Conservation (phyloP, 2,888 invertebrate species). For the Xylocampa areola region DNA sequence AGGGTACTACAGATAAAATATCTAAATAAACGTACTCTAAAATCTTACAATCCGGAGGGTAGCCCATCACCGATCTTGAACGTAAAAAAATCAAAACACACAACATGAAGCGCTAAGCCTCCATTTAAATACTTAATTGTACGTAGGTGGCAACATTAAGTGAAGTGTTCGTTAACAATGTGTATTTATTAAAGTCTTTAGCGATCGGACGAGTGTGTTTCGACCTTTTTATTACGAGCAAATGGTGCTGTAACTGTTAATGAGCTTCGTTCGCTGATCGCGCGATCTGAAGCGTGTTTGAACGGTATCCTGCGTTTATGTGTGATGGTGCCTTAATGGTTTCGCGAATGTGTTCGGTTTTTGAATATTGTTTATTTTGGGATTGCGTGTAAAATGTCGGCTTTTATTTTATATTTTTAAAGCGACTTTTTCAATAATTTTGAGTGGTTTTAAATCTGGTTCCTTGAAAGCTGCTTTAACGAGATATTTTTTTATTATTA, state of each 20-base stretch:
- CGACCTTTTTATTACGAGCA: conserved; percentile 64
- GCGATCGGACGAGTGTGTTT: conserved; percentile 57
- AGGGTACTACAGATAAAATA: background rate
- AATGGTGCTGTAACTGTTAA: conserved; percentile 69
- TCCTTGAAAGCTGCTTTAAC: too few relatives aligned
- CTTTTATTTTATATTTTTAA: conserved; percentile 1
- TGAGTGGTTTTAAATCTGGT: too few relatives aligned
- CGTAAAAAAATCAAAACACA: conserved; percentile 40
- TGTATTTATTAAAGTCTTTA: conserved; percentile 69
- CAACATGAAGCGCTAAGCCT: conserved; percentile 39
- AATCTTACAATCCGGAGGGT: conserved; percentile 5
- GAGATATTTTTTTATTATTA: too few relatives aligned
- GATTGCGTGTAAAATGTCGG: background rate
- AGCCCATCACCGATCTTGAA: conserved; percentile 19
- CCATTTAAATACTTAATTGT: conserved; percentile 76
- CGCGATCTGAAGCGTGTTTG: conserved; percentile 2
- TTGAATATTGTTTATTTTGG: background rate
- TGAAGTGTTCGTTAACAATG: conserved; percentile 64
- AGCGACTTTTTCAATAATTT: too few relatives aligned
- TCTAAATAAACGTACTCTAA: background rate
- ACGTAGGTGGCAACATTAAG: conserved; percentile 68
- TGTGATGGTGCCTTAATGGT: conserved; percentile 7
- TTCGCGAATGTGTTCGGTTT: conserved; percentile 1
- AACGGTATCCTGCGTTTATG: background rate
- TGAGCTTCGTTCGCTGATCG: conserved; percentile 54